Percentiles rank a stretch among this genome's conserved stretches.
Evolutionary conservation across 2,113 vertebrate genomes (phyloP).

Genomic region (Sinosuthora webbiana): DNA sequence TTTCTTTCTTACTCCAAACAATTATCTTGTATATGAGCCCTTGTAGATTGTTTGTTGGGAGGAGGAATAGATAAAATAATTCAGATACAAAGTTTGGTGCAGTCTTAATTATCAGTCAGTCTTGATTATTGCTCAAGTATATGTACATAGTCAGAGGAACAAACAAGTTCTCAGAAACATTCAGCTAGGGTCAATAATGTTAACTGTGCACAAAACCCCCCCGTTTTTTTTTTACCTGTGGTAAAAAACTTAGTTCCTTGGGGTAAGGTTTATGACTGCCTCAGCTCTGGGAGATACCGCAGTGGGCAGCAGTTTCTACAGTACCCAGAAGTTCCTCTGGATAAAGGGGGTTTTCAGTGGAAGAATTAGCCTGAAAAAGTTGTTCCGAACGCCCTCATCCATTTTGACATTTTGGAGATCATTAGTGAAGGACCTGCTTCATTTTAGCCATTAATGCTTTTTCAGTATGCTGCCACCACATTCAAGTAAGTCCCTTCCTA

Average conservation of each 20-base stretch:
- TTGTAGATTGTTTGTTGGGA: background rate
- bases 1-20: background rate
- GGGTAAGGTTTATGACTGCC: background rate
- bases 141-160: background rate
- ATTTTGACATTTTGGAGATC: background rate
- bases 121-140: background rate
- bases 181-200: background rate
- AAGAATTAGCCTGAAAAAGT: background rate
- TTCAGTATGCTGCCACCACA: background rate
- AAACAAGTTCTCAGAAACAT: background rate
- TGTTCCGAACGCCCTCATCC: background rate
- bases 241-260: fast-evolving
- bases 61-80: background rate
- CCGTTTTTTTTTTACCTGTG: background rate
- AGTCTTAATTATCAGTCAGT: background rate
- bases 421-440: background rate
- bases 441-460: background rate
- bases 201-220: background rate
- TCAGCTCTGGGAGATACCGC: background rate
- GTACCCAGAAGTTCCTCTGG: background rate
- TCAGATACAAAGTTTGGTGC: background rate
- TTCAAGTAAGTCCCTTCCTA: background rate
- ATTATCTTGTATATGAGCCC: fast-evolving
- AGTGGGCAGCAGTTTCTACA: background rate
- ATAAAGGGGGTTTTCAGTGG: background rate